These are phyloP conservation scores for Cyprinodon diabolis DNA, from an alignment of 2,797 vertebrate genomes.

Conservation along the genomic window DNA sequence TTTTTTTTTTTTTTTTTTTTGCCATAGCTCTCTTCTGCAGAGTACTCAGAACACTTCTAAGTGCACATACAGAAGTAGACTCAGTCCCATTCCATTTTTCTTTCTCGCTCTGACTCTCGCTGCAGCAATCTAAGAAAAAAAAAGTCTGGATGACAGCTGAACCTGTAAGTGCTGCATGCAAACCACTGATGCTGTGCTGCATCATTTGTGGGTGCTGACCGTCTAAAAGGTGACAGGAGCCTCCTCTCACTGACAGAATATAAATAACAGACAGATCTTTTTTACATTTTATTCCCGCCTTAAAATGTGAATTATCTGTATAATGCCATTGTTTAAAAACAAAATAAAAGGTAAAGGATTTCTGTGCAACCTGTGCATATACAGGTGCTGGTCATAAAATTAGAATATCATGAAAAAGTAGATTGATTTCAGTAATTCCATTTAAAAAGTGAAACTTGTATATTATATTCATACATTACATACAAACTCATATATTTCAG, in stretches of 20 bases:
- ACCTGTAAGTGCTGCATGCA: constrained; percentile 25
- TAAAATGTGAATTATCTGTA: constrained; percentile 8
- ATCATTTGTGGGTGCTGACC: constrained; percentile 34
- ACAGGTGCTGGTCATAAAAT: no score
- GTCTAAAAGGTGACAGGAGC: constrained; percentile 30
- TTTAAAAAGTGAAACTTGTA: no score
- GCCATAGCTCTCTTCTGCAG: constrained; percentile 27
- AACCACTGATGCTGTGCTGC: constrained; percentile 49
- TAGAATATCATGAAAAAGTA: no score
- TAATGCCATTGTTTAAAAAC: not conserved
- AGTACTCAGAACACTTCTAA: constrained; percentile 15
- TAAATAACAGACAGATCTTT: constrained; percentile 15
- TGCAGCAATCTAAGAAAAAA: constrained; percentile 47
- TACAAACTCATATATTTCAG: no score
- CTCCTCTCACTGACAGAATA: constrained; percentile 20
- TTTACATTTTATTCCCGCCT: constrained; percentile 1
- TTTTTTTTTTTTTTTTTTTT: constrained; percentile 12
- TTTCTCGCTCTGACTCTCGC: constrained; percentile 36
- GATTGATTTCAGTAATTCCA: no score
- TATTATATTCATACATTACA: no score
- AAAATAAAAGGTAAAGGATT: no score
- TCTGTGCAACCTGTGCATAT: no score
- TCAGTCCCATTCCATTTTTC: constrained; percentile 27
- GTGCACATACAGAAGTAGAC: constrained; percentile 25
- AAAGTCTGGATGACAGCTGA: constrained; percentile 54